Conservation (phyloP, 2,888 invertebrate genomes). For the Apotomis capreana region DNA sequence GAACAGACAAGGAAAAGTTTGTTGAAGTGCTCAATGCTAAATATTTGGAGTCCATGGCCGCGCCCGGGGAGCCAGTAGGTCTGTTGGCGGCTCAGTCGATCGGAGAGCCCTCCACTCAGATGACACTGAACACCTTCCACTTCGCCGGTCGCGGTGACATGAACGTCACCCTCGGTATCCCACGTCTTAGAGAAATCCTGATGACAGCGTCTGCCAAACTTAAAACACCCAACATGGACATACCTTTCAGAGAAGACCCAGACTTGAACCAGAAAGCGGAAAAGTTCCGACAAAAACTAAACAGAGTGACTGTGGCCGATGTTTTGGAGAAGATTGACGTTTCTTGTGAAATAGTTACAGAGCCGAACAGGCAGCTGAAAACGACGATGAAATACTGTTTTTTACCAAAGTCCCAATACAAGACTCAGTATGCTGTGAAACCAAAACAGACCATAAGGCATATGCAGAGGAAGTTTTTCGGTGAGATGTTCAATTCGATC, state of each 20-base stretch:
- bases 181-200: conserved; percentile 96
- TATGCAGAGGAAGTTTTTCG: conserved; percentile 89
- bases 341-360: conserved; percentile 81
- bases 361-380: conserved; percentile 82
- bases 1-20: conserved; percentile 80
- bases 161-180: conserved; percentile 99
- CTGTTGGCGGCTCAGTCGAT: conserved; percentile 98
- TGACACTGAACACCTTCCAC: conserved; percentile 99
- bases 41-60: conserved; percentile 89
- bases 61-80: conserved; percentile 98
- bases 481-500: conserved; percentile 85
- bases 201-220: conserved; percentile 97
- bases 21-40: conserved; percentile 89
- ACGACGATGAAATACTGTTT: conserved; percentile 89
- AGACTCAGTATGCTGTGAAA: conserved; percentile 87
- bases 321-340: conserved; percentile 89
- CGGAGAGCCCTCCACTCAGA: conserved; percentile 99
- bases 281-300: conserved; percentile 87
- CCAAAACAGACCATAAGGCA: conserved; percentile 88
- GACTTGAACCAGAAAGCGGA: conserved; percentile 85
- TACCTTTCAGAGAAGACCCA: conserved; percentile 87
- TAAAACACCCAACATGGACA: conserved; percentile 98
- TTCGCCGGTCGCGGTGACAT: conserved; percentile 99
- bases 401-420: conserved; percentile 89
- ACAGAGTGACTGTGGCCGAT: conserved; percentile 90